Base-by-base conservation (phyloP, 1,140 invertebrate genomes). In the Probaryconus sp. region DNA sequence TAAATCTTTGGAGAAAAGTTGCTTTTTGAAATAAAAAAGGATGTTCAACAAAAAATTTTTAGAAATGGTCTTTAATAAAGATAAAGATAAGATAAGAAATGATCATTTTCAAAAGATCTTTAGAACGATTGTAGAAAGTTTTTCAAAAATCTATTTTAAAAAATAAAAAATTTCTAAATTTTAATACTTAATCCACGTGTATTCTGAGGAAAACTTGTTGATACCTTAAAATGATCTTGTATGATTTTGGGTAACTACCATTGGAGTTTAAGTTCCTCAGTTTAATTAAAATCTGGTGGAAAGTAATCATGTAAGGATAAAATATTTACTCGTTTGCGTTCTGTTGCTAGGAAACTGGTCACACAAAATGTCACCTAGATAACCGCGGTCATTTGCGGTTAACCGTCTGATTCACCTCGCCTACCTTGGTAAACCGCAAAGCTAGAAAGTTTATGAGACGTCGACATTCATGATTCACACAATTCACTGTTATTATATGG, bases 381-480 rank as follows among this genome's bases (percentile, higher is more conserved):
- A 63, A 71, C 74, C 68, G 33, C 63, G 58, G 68, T 76, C 74
- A 76, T 76, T 76, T 76, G 73, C 37, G 73, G 67, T 50, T 67
- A 55, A 71, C 74, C 74, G 30, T 64, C 67, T 76, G 74, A 71
- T 76, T 76, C 50, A 71, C 63, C 68, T 71, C 63, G 56, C 26
- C 68, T 53, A 64, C 43, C 56, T 76, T 71, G 63, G 74, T 43
- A 18, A 20, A 37, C 67, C 74, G 67, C 74, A 76, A 69, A 64
- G 68, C 74, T 68, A 64, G 68, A 71, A 71, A 71, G 75, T 77
- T 77, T 77, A 77, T 72, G 74, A 77, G 64, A 77, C 68, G 64
- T 55, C 58, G 64, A 31, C 53, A 61, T 77, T 69, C 68, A 61
- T 47, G 58, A 72, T 51, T 71, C 64, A 40, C 58, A 76, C 64